These are phyloP conservation scores for Halocaridina rubra DNA, from an alignment of 2,888 invertebrate species.

Conservation along the genomic window DNA sequence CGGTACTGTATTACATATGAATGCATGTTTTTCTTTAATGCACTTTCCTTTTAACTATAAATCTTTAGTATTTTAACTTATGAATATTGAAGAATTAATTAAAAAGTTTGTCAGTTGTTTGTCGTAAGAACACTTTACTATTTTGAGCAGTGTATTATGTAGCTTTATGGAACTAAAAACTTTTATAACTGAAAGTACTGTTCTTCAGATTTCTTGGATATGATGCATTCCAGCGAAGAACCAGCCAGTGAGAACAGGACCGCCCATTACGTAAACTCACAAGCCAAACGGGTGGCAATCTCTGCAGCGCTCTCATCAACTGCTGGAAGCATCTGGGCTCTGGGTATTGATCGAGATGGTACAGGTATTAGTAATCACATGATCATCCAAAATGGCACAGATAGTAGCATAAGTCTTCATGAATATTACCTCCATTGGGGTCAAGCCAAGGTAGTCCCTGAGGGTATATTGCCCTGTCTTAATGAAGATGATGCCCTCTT, in stretches of 20 bases:
- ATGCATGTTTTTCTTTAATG: too few species aligned
- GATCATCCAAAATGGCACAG: not conserved
- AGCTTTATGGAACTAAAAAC: too few species aligned
- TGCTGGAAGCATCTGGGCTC: not conserved
- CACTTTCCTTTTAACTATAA: too few species aligned
- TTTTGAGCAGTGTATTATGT: too few species aligned
- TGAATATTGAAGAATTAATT: too few species aligned
- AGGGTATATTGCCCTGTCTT: not conserved
- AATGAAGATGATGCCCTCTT: not conserved
- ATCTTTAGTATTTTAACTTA: too few species aligned
- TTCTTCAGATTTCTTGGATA: not conserved
- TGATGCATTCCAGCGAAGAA: not conserved
- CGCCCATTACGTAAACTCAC: not conserved
- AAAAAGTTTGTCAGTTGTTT: too few species aligned
- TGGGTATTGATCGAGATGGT: not conserved
- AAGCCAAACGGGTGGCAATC: not conserved
- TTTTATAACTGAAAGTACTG: too few species aligned
- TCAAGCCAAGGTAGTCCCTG: not conserved
- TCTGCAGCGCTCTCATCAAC: not conserved
- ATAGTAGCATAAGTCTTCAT: not conserved
- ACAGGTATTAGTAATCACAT: not conserved
- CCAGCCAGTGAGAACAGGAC: not conserved
- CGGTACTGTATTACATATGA: too few species aligned
- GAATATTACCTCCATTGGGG: not conserved
- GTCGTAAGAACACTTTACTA: too few species aligned